phyloP scores from a whole-genome alignment of 2,113 vertebrate genomes.

The Tonatia bakeri region DNA sequence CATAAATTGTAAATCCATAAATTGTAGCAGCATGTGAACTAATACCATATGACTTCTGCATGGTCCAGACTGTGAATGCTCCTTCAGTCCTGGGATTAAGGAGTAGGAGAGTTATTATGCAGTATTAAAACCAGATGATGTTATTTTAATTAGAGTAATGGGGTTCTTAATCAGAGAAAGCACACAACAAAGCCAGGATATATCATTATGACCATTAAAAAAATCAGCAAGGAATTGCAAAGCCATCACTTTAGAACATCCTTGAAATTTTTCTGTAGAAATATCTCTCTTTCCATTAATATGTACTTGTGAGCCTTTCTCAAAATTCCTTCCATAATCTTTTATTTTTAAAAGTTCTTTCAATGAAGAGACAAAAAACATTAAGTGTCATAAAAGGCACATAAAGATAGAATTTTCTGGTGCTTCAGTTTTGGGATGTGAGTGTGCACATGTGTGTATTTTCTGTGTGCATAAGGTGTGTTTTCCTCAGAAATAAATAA shows the following conservation, averaged over 20 bases:
- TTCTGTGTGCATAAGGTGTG: background rate
- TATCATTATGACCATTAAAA: background rate
- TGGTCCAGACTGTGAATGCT: background rate
- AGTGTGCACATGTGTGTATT: background rate
- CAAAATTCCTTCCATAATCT: slow-evolving; percentile 31
- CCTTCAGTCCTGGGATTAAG: slow-evolving; percentile 23
- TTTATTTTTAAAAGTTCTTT: background rate
- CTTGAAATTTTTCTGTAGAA: background rate
- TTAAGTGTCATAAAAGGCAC: background rate
- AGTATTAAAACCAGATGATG: slow-evolving; percentile 57
- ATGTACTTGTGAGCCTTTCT: background rate
- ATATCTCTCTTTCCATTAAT: slow-evolving; percentile 25
- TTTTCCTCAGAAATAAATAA: slow-evolving; percentile 61
- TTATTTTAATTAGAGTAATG: slow-evolving; percentile 66
- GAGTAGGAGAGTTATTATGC: background rate
- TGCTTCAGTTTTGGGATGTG: background rate
- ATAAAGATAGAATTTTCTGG: background rate
- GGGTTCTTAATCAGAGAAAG: slow-evolving; percentile 30
- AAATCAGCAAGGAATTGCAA: background rate
- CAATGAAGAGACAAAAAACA: background rate
- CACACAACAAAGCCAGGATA: slow-evolving; percentile 33
- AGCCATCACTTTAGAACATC: background rate
- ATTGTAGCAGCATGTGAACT: background rate
- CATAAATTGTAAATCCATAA: background rate
- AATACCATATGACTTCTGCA: background rate